Percentiles rank a stretch among this genome's conserved stretches.
Conservation (phyloP, 2,888 invertebrate species). For the Polietes domitor region DNA sequence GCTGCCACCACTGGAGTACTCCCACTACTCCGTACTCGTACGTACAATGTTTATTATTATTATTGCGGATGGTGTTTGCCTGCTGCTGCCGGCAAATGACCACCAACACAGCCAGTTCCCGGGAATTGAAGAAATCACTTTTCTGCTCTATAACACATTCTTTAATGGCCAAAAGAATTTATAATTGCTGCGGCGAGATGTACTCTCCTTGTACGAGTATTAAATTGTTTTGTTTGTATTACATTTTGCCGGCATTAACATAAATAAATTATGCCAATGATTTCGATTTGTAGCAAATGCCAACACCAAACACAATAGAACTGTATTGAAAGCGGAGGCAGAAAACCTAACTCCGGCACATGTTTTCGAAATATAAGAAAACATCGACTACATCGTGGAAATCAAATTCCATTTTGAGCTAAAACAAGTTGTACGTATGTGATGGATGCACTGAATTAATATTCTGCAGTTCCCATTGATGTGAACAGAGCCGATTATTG, state of each 20-base stretch:
- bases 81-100: slow-evolving; percentile 27
- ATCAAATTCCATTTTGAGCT: no score
- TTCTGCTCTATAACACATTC: slow-evolving; percentile 30
- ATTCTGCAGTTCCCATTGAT: no score
- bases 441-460: no score
- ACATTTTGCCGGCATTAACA: slow-evolving; percentile 54
- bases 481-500: no score
- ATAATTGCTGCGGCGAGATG: slow-evolving; percentile 44
- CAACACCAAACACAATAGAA: slow-evolving; percentile 10
- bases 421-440: no score
- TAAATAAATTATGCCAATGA: slow-evolving; percentile 56
- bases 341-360: slow-evolving; percentile 12
- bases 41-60: slow-evolving; percentile 55
- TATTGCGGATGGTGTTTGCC: slow-evolving; percentile 19
- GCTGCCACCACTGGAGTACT: neutral
- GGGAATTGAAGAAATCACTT: slow-evolving; percentile 59
- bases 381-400: slow-evolving; percentile 2
- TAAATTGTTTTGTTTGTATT: slow-evolving; percentile 25
- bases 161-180: slow-evolving; percentile 46
- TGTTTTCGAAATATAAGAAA: slow-evolving; percentile 6
- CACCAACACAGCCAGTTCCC: slow-evolving; percentile 63
- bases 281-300: neutral
- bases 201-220: slow-evolving; percentile 1
- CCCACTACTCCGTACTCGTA: neutral
- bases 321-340: neutral